phyloP scores from a whole-genome alignment of 2,888 invertebrate genomes.

The Sphaerophoria taeniata region DNA sequence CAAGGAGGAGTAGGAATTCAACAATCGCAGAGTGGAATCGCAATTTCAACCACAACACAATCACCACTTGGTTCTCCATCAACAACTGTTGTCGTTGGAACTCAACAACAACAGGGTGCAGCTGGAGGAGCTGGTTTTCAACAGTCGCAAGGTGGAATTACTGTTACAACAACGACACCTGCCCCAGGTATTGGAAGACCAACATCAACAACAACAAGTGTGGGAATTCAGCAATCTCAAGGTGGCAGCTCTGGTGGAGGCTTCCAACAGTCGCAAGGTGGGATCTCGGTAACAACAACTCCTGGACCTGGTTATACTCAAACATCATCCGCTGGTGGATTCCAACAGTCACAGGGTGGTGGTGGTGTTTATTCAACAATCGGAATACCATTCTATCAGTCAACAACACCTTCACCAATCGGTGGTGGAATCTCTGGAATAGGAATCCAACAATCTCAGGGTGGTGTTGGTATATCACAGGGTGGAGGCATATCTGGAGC shows the following conservation, averaged over 20 bases:
- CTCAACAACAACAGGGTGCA: slow-evolving; percentile 31
- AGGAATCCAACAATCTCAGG: slow-evolving; percentile 44
- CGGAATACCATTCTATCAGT: slow-evolving; percentile 1
- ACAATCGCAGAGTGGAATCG: slow-evolving; percentile 30
- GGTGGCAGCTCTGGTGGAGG: neutral
- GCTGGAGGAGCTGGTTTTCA: slow-evolving; percentile 11
- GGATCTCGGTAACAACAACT: slow-evolving; percentile 28
- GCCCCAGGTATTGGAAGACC: slow-evolving; percentile 7
- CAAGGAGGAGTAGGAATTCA: slow-evolving; percentile 38
- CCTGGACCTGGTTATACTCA: neutral
- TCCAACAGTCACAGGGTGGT: no score
- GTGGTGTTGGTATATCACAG: slow-evolving; percentile 3
- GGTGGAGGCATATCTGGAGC: slow-evolving; percentile 18
- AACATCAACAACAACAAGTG: slow-evolving; percentile 21
- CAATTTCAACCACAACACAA: neutral
- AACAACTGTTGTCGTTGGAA: slow-evolving; percentile 28
- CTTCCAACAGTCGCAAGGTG: slow-evolving; percentile 24
- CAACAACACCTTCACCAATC: slow-evolving; percentile 4
- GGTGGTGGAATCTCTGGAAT: slow-evolving; percentile 10
- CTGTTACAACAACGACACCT: slow-evolving; percentile 24
- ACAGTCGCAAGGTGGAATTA: slow-evolving; percentile 26
- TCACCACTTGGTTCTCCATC: slow-evolving; percentile 4
- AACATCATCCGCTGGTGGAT: neutral
- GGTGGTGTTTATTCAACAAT: neutral
- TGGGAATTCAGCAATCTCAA: slow-evolving; percentile 31